Percentiles rank a stretch among this genome's conserved stretches.
These are phyloP conservation scores for Hyaena hyaena DNA, from an alignment of 2,113 vertebrate species.

Conservation along the genomic window DNA sequence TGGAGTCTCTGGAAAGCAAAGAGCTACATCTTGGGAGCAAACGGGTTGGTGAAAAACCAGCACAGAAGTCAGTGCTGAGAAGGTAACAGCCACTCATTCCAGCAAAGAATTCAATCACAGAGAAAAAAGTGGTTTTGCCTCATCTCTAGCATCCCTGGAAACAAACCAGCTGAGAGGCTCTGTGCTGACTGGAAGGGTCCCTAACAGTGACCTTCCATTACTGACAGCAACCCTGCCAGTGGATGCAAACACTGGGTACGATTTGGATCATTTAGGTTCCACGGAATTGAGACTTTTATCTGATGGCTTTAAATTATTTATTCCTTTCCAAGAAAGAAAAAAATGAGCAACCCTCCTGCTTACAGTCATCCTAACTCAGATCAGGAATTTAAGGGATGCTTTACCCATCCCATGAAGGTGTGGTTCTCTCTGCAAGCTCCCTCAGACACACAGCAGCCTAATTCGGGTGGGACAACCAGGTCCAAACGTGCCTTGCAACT, in stretches of 20 bases:
- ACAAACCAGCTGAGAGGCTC: neutral
- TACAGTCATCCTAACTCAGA: neutral
- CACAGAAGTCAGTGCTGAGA: neutral
- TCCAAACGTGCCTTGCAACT: neutral
- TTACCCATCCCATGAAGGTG: neutral
- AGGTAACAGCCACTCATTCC: neutral
- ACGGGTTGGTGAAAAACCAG: neutral
- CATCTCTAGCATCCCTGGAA: neutral
- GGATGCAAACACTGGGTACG: neutral
- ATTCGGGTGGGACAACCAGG: neutral
- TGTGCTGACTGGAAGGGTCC: neutral
- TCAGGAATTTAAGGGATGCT: neutral
- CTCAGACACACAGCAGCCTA: neutral
- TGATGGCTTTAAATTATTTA: slow-evolving; percentile 38
- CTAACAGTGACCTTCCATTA: accelerated
- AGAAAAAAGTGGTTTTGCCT: neutral
- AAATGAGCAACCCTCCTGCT: neutral
- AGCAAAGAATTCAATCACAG: neutral
- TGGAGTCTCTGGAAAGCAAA: neutral
- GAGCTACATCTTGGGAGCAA: neutral
- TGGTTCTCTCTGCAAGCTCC: neutral
- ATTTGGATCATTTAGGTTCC: neutral
- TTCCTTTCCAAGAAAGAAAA: neutral
- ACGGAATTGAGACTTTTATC: neutral
- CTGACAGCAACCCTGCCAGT: neutral